Conservation (phyloP, 2,797 vertebrate genomes). For the Setipinna tenuifilis region DNA sequence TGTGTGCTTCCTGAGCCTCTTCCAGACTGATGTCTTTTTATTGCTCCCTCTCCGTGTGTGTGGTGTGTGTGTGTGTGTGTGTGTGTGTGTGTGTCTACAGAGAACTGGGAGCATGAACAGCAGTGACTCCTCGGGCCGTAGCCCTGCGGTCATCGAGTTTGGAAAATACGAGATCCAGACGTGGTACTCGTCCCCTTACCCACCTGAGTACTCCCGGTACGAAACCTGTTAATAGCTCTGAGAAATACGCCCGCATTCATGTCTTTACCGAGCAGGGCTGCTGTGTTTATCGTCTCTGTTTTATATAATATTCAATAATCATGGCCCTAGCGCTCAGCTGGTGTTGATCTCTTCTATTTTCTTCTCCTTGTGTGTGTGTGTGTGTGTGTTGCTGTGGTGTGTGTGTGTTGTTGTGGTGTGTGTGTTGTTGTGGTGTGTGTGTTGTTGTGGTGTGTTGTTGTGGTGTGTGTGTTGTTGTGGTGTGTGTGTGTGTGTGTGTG, state of each 20-base stretch:
- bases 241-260: neutral
- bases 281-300: neutral
- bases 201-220: slow-evolving; percentile 98
- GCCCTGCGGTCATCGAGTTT: slow-evolving; percentile 91
- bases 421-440: no score
- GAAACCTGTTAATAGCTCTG: neutral
- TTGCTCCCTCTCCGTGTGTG: neutral
- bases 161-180: slow-evolving; percentile 98
- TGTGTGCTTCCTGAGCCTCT: neutral
- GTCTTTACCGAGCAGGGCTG: neutral
- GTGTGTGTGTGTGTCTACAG: neutral
- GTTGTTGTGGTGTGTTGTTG: no score
- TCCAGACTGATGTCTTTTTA: slow-evolving; percentile 22
- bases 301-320: slow-evolving; percentile 9
- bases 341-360: slow-evolving; percentile 4
- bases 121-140: neutral
- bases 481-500: no score
- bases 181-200: slow-evolving; percentile 99
- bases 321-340: neutral
- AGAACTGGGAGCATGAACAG: slow-evolving; percentile 16
- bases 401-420: no score
- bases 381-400: neutral
- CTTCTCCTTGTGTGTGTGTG: neutral
- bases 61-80: neutral
- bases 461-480: no score